Conservation (phyloP, 2,113 vertebrate species). For the Cairina moschata region DNA sequence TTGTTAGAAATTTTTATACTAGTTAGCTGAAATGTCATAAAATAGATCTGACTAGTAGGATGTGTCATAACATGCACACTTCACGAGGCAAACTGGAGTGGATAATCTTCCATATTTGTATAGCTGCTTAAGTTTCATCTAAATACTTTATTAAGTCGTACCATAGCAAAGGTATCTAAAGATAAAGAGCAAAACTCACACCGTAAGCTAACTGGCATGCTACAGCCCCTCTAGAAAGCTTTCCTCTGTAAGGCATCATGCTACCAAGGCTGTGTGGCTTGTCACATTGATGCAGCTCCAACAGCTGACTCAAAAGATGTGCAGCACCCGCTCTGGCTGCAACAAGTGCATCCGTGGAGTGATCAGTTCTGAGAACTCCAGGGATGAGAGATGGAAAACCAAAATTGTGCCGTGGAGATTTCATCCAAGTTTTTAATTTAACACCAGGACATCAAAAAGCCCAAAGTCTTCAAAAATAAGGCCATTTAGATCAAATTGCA, state of each 20-base stretch:
- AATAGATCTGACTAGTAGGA: not conserved
- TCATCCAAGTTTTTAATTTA: not conserved
- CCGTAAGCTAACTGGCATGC: not conserved
- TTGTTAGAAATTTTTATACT: not conserved
- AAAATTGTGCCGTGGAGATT: not conserved
- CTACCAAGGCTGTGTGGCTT: accelerated
- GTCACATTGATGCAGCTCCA: not conserved
- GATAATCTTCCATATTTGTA: not conserved
- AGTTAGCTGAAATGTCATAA: not conserved
- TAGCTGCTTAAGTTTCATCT: not conserved
- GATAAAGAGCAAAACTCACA: not conserved
- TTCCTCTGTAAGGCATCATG: not conserved
- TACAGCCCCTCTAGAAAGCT: not conserved
- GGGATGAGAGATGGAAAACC: not conserved
- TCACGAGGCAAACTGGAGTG: not conserved
- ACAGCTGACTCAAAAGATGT: not conserved
- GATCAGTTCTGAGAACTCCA: not conserved
- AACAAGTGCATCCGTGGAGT: not conserved
- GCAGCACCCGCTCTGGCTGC: not conserved
- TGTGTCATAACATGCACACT: not conserved
- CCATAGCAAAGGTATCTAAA: not conserved
- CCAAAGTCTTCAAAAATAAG: not conserved
- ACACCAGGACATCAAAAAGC: not conserved
- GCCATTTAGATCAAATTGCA: not conserved
- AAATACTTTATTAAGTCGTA: not conserved